phyloP scores from a whole-genome alignment of 2,888 invertebrate genomes.

The Uropetala carovei region DNA sequence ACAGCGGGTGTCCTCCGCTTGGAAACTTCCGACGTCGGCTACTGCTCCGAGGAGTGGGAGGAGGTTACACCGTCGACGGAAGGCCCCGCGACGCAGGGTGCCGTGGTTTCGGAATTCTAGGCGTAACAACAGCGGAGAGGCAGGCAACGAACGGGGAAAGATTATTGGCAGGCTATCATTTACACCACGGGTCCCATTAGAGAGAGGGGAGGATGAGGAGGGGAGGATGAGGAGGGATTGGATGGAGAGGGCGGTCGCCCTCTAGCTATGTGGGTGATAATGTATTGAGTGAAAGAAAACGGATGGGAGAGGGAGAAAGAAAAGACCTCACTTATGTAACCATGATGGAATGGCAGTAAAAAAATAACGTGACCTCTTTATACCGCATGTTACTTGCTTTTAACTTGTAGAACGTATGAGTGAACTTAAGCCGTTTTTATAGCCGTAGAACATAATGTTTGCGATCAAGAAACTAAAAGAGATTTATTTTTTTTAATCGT shows the following conservation, averaged over 20 bases:
- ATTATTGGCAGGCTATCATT: conserved; percentile 32
- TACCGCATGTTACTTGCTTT: no score
- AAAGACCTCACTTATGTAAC: conserved; percentile 1
- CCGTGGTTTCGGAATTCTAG: conserved; percentile 10
- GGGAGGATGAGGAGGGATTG: not conserved
- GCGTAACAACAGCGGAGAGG: conserved; percentile 31
- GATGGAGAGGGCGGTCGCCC: not conserved
- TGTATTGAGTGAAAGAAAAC: not conserved
- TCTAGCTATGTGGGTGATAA: not conserved
- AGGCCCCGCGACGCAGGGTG: conserved; percentile 2
- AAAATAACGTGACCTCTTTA: not conserved
- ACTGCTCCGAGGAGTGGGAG: not conserved
- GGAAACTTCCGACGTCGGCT: conserved; percentile 25
- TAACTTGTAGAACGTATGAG: no score
- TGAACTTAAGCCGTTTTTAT: no score
- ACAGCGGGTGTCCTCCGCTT: conserved; percentile 3
- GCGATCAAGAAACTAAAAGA: no score
- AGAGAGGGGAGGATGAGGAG: not conserved
- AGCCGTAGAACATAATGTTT: no score
- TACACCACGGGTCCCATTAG: conserved; percentile 14
- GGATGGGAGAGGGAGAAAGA: no score
- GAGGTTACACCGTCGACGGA: not conserved
- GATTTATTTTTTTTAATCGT: no score
- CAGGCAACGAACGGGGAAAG: conserved; percentile 10
- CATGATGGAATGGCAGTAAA: not conserved